Evolutionary conservation across 53 echinoderm and acorn worm species (phyloP).

Genomic region (Astropecten irregularis): DNA sequence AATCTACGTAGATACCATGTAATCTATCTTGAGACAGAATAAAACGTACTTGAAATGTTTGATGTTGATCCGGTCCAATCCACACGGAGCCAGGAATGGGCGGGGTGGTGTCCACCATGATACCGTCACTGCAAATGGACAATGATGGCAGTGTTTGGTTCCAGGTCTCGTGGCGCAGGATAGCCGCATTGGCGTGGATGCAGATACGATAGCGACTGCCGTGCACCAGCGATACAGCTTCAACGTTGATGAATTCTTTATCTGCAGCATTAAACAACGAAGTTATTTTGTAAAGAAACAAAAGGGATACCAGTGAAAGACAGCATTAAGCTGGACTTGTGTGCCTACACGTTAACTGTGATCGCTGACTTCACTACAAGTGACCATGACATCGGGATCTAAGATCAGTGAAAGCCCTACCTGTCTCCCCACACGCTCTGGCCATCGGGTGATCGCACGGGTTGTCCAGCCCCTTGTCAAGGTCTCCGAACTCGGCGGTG

Average conservation of each 20-base stretch:
- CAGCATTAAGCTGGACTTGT: too few species aligned
- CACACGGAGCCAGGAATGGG: slow-evolving; percentile 49
- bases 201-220: slow-evolving; percentile 56
- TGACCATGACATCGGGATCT: too few species aligned
- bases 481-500: neutral
- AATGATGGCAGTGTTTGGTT: slow-evolving; percentile 10
- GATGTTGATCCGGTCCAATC: slow-evolving; percentile 36
- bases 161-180: slow-evolving; percentile 21
- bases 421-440: slow-evolving; percentile 37
- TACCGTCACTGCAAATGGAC: slow-evolving; percentile 47
- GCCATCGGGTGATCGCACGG: slow-evolving; percentile 41
- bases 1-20: too few species aligned
- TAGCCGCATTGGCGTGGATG: slow-evolving; percentile 50
- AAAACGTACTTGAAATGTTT: slow-evolving; percentile 34
- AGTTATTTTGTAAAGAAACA: neutral
- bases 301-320: too few species aligned
- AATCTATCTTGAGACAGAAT: too few species aligned
- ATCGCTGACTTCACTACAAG: too few species aligned
- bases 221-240: slow-evolving; percentile 18
- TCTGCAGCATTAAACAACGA: neutral
- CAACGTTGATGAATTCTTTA: slow-evolving; percentile 50
- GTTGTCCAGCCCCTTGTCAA: slow-evolving; percentile 27
- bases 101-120: slow-evolving; percentile 41
- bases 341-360: too few species aligned
- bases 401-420: slow-evolving; percentile 7